phyloP scores from a whole-genome alignment of 2,113 vertebrate genomes.

The Ascaphus truei region DNA sequence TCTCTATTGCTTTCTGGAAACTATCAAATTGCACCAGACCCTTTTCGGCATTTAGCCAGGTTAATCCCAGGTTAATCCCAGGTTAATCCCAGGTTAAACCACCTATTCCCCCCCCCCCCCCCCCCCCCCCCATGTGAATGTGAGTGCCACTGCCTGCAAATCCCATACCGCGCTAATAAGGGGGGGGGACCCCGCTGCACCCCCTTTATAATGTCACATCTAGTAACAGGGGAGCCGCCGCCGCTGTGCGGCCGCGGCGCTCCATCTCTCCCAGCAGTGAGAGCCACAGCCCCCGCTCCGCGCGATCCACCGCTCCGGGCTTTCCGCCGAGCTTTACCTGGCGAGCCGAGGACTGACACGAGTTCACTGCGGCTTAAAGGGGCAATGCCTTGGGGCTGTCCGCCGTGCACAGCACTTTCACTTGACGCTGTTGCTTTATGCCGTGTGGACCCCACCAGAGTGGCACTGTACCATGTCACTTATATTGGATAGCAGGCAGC shows the following conservation, averaged over 20 bases:
- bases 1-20: not conserved
- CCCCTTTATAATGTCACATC: too few relatives aligned
- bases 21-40: slow-evolving; percentile 43
- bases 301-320: not conserved
- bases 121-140: slow-evolving; percentile 19
- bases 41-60: slow-evolving; percentile 36
- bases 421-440: too few relatives aligned
- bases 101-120: slow-evolving; percentile 30
- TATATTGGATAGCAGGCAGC: too few relatives aligned
- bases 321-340: not conserved
- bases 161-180: not conserved
- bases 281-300: not conserved
- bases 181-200: too few relatives aligned
- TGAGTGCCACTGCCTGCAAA: not conserved
- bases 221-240: slow-evolving; percentile 13
- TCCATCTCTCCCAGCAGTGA: not conserved
- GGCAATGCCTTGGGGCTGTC: not conserved
- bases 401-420: too few relatives aligned
- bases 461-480: too few relatives aligned
- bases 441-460: too few relatives aligned
- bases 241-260: slow-evolving; percentile 12
- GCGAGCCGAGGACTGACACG: not conserved
- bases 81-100: slow-evolving; percentile 53
- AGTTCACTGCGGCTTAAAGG: not conserved
- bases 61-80: slow-evolving; percentile 51